These are phyloP conservation scores for Apostichopus parvimensis DNA, from an alignment of 35 echinoderm and acorn worm genomes.

Conservation along the genomic window DNA sequence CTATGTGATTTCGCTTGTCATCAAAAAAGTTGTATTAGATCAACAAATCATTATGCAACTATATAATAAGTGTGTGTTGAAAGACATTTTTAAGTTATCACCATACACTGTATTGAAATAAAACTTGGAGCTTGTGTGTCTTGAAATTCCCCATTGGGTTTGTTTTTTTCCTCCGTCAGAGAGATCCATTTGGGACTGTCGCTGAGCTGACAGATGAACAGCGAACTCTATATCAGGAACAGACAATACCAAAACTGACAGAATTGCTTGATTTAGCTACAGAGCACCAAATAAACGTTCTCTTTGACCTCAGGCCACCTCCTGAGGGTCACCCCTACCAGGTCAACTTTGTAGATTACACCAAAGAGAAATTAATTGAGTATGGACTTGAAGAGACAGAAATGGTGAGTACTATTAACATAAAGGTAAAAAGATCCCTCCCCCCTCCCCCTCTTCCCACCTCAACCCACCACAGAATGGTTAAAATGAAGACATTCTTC, in stretches of 20 bases:
- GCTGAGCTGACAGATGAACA: conserved; percentile 36
- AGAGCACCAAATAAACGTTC: conserved; percentile 43
- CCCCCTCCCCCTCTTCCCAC: no score
- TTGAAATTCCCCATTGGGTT: neutral
- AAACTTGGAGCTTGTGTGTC: no score
- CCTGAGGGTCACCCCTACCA: conserved; percentile 46
- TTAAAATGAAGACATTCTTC: no score
- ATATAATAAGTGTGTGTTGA: no score
- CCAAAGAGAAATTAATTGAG: neutral
- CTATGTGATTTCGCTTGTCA: no score
- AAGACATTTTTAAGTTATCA: no score
- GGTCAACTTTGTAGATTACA: conserved; percentile 27
- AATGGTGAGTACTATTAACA: neutral
- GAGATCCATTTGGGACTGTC: conserved; percentile 68
- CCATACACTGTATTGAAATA: no score
- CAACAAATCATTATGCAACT: no score
- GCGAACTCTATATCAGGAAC: conserved; percentile 33
- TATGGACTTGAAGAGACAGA: conserved; percentile 21
- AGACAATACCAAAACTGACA: conserved; percentile 46
- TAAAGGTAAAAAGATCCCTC: no score
- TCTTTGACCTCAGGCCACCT: conserved; percentile 64
- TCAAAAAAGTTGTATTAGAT: no score
- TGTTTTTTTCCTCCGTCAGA: conserved; percentile 36
- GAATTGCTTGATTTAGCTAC: conserved; percentile 59
- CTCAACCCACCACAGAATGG: no score